phyloP scores from a whole-genome alignment of 2,888 invertebrate genomes.

The Netelia virgata region DNA sequence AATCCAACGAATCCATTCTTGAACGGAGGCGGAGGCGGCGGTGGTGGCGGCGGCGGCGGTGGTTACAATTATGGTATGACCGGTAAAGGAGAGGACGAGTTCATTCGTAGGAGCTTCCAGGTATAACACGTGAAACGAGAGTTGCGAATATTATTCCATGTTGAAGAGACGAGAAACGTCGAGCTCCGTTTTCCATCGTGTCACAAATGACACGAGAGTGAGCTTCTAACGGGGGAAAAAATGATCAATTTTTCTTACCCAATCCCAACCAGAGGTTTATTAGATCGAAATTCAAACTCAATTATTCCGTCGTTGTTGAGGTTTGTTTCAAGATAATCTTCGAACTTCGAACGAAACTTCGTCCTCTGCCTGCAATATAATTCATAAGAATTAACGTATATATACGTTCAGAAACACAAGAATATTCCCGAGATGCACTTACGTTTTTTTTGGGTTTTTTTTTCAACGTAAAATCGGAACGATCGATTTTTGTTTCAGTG shows the following conservation, averaged over 20 bases:
- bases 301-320: slow-evolving; percentile 7
- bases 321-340: slow-evolving; percentile 42
- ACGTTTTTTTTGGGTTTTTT: neutral
- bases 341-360: slow-evolving; percentile 71
- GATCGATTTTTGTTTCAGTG: neutral
- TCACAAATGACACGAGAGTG: neutral
- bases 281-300: neutral
- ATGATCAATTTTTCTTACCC: neutral
- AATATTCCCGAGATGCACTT: neutral
- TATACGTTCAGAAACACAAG: neutral
- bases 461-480: neutral
- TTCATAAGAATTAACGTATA: slow-evolving; percentile 7
- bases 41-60: slow-evolving; percentile 75
- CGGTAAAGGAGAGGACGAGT: slow-evolving; percentile 82
- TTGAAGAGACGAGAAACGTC: slow-evolving; percentile 20
- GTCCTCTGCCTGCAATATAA: slow-evolving; percentile 70
- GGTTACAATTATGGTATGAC: slow-evolving; percentile 81
- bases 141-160: slow-evolving; percentile 58
- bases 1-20: slow-evolving; percentile 84
- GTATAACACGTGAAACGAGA: slow-evolving; percentile 76
- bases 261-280: neutral
- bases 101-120: slow-evolving; percentile 84
- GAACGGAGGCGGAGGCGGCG: slow-evolving; percentile 75
- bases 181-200: neutral
- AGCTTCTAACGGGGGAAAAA: neutral